These are phyloP conservation scores for Philaenus spumarius DNA, from an alignment of 1,140 invertebrate species.

Conservation along the genomic window DNA sequence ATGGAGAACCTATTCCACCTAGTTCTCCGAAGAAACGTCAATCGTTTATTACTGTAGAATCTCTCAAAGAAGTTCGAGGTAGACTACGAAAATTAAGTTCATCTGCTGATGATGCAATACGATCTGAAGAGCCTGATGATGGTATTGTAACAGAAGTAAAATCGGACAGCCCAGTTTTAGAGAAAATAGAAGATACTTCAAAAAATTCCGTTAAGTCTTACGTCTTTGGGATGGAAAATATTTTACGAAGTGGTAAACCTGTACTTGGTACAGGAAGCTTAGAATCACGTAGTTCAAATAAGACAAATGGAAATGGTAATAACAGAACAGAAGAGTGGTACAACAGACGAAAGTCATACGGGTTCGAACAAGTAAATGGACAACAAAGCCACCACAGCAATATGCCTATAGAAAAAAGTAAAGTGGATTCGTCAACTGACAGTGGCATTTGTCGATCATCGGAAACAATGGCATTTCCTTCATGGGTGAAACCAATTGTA, in stretches of 20 bases:
- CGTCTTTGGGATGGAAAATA: constrained; percentile 40
- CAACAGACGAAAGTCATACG: constrained; percentile 61
- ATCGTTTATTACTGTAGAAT: constrained; percentile 50
- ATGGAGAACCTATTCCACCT: neutral
- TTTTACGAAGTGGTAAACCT: constrained; percentile 34
- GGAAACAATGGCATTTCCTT: constrained; percentile 43
- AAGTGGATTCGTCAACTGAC: constrained; percentile 49
- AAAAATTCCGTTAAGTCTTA: constrained; percentile 37
- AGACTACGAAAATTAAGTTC: constrained; percentile 38
- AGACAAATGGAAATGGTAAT: constrained; percentile 38
- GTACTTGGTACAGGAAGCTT: constrained; percentile 45
- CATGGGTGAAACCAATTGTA: constrained; percentile 13
- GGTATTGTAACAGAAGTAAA: constrained; percentile 40
- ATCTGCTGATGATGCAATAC: constrained; percentile 29
- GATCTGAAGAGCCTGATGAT: constrained; percentile 36
- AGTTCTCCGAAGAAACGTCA: constrained; percentile 27
- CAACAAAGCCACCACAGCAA: constrained; percentile 38
- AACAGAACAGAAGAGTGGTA: constrained; percentile 53
- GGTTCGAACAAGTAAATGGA: constrained; percentile 57
- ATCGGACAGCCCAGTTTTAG: constrained; percentile 9
- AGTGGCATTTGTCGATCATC: constrained; percentile 62
- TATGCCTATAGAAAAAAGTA: constrained; percentile 31
- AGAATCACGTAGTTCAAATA: constrained; percentile 43
- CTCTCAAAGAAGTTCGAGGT: constrained; percentile 48
- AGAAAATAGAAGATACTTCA: constrained; percentile 17